Percentiles rank a stretch among this genome's conserved stretches.
phyloP scores from a whole-genome alignment of 2,113 vertebrate genomes.

The Ptilorrhoa leucosticta region DNA sequence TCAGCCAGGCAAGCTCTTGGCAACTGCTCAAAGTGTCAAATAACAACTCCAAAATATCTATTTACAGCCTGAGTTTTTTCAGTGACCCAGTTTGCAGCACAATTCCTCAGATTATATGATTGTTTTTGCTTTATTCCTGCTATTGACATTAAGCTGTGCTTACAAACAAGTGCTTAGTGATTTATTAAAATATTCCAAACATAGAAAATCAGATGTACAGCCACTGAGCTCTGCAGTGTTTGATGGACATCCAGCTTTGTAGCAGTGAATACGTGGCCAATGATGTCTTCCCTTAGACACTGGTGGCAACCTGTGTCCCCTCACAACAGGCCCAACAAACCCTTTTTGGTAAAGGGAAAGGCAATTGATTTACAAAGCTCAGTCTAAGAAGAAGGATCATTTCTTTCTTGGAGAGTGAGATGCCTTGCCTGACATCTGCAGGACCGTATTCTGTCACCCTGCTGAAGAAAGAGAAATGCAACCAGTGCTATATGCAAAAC shows the following conservation, averaged over 20 bases:
- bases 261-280: rapidly evolving
- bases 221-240: not conserved
- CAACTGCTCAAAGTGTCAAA: not conserved
- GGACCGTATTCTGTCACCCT: not conserved
- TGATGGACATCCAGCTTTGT: not conserved
- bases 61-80: not conserved
- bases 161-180: rapidly evolving
- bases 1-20: not conserved
- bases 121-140: not conserved
- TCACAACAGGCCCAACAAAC: not conserved
- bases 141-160: not conserved
- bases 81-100: not conserved
- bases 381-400: not conserved
- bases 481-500: rapidly evolving
- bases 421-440: not conserved
- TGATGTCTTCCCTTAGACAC: rapidly evolving
- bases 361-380: not conserved
- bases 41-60: not conserved
- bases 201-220: not conserved
- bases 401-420: not conserved
- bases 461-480: not conserved
- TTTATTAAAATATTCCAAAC: not conserved
- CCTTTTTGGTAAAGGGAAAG: not conserved
- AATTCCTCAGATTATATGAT: not conserved
- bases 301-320: not conserved